Evolutionary conservation across 2,797 vertebrate genomes (phyloP).

Genomic region (Dallia pectoralis): DNA sequence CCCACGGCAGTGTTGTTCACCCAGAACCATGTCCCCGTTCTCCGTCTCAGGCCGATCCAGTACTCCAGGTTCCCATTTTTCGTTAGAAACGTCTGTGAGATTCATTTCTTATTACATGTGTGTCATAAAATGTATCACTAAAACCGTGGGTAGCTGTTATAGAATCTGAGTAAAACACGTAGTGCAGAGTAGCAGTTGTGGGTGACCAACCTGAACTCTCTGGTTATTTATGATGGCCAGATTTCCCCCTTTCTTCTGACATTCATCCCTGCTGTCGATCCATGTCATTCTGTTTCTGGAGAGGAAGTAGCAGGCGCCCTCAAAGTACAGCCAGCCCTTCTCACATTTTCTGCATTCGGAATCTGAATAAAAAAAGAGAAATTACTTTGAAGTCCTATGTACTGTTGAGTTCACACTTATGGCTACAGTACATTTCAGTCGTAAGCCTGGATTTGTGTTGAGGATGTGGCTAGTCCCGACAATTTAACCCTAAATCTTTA

Average conservation of each 20-base stretch:
- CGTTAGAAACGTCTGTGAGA: slow-evolving; percentile 61
- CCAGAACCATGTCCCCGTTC: slow-evolving; percentile 58
- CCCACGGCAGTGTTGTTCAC: slow-evolving; percentile 42
- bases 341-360: slow-evolving; percentile 39
- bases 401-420: background rate
- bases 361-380: slow-evolving; percentile 8
- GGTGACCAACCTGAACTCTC: slow-evolving; percentile 58
- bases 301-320: slow-evolving; percentile 59
- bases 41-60: slow-evolving; percentile 70
- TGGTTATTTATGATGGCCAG: slow-evolving; percentile 58
- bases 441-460: background rate
- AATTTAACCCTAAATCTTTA: too few relatives aligned
- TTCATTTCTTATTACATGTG: background rate
- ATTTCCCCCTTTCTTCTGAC: slow-evolving; percentile 53
- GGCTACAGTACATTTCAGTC: background rate
- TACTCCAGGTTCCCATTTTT: slow-evolving; percentile 40
- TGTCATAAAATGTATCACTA: background rate
- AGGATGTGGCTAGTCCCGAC: too few relatives aligned
- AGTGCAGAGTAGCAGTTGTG: background rate
- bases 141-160: background rate
- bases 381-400: background rate
- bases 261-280: slow-evolving; percentile 56
- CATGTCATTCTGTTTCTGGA: slow-evolving; percentile 57
- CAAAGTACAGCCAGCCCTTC: slow-evolving; percentile 50
- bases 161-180: background rate